phyloP scores from a whole-genome alignment of 2,113 vertebrate species.

The Glareola pratincola region DNA sequence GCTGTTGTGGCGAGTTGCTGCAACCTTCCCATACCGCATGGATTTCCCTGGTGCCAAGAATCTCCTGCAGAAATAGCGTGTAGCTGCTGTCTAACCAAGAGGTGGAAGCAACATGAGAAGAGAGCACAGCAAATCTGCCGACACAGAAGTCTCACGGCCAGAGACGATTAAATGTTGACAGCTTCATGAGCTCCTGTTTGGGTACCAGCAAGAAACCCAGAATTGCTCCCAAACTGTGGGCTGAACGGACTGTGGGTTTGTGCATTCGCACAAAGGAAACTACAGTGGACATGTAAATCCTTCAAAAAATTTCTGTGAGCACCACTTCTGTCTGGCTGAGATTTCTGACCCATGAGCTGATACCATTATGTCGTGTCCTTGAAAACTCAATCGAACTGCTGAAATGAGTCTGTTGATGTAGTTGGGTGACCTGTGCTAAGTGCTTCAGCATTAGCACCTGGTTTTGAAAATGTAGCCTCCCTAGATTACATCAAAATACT shows the following conservation, averaged over 20 bases:
- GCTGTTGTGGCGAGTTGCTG: neutral
- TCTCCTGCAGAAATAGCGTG: neutral
- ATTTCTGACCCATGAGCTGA: neutral
- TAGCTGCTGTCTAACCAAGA: neutral
- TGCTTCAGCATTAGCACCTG: neutral
- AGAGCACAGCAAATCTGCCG: neutral
- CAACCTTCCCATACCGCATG: neutral
- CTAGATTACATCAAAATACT: neutral
- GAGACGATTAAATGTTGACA: neutral
- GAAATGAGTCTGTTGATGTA: neutral
- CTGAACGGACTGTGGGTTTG: neutral
- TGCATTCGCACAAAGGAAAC: neutral
- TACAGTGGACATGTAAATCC: neutral
- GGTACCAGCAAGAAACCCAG: neutral
- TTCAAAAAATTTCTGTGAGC: neutral
- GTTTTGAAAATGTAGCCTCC: neutral
- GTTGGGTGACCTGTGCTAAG: neutral
- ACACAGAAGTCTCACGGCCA: neutral
- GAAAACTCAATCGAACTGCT: neutral
- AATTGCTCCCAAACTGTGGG: neutral
- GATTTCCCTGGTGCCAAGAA: neutral
- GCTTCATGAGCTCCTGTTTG: neutral
- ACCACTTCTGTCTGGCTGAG: neutral
- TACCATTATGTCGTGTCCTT: neutral
- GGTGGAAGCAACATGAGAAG: neutral